Percentiles rank a stretch among this genome's conserved stretches.
Evolutionary conservation across 23 tunicate species (phyloP).

Genomic region (Styela clava): DNA sequence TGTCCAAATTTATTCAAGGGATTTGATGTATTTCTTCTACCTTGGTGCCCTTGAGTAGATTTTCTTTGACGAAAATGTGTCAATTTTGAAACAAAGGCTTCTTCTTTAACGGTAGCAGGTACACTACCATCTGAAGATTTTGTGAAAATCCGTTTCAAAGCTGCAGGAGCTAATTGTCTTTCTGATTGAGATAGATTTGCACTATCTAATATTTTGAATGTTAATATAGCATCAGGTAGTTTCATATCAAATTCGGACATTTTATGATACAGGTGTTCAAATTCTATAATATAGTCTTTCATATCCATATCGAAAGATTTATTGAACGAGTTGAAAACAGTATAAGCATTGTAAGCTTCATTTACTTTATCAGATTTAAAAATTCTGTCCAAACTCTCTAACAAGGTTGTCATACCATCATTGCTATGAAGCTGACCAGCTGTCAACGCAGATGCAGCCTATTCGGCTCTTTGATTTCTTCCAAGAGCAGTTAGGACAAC

Average conservation of each 20-base stretch:
- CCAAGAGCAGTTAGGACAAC: neutral
- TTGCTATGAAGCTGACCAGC: constrained; percentile 20
- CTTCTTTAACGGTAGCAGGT: neutral
- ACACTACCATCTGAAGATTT: neutral
- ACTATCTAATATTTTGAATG: constrained; percentile 9
- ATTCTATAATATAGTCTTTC: constrained; percentile 28
- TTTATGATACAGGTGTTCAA: constrained; percentile 18
- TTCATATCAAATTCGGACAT: constrained; percentile 12
- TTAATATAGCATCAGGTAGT: constrained; percentile 31
- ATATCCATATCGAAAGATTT: constrained; percentile 15
- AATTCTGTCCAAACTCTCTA: constrained; percentile 2
- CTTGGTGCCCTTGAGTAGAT: neutral
- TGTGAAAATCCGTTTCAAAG: neutral
- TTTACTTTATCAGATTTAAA: constrained; percentile 29
- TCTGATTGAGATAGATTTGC: neutral
- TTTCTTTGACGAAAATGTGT: neutral
- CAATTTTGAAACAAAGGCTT: neutral
- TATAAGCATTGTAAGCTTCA: constrained; percentile 32
- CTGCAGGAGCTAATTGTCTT: neutral
- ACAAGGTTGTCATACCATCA: constrained; percentile 23
- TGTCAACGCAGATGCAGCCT: constrained; percentile 28
- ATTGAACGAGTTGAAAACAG: constrained; percentile 10
- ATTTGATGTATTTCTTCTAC: neutral
- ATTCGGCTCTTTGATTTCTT: constrained; percentile 22
- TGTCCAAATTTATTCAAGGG: neutral